Conservation (phyloP, 92 coral and sea anemone genomes). For the Palythoa grandis region DNA sequence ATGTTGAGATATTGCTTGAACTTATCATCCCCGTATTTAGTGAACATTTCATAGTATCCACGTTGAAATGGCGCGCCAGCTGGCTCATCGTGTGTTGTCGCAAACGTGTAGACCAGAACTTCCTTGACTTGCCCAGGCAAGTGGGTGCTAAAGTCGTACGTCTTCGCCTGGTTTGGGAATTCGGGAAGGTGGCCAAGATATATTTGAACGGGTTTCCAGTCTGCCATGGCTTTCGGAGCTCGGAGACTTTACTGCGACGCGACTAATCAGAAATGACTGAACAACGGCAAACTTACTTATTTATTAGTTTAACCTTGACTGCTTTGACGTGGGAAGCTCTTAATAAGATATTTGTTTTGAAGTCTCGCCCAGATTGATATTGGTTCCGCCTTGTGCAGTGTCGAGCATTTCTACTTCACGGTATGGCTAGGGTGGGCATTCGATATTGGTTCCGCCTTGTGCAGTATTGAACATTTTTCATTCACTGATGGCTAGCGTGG, state of each 20-base stretch:
- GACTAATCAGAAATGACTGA: background rate
- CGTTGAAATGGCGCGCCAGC: slow-evolving; percentile 51
- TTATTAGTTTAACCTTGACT: too few species aligned
- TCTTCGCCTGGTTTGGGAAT: slow-evolving; percentile 12
- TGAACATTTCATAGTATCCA: slow-evolving; percentile 62
- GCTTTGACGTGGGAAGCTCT: too few species aligned
- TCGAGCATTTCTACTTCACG: too few species aligned
- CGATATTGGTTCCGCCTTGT: too few species aligned
- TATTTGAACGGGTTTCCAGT: slow-evolving; percentile 21
- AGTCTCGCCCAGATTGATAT: too few species aligned
- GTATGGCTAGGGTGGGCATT: too few species aligned
- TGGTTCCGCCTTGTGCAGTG: too few species aligned
- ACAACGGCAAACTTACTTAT: too few species aligned
- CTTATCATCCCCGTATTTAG: slow-evolving; percentile 23
- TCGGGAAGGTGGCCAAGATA: slow-evolving; percentile 58
- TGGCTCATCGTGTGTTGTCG: slow-evolving; percentile 47
- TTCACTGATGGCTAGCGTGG: too few species aligned
- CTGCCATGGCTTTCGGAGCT: slow-evolving; percentile 36
- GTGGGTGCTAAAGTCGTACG: slow-evolving; percentile 18
- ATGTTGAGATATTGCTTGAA: slow-evolving; percentile 70
- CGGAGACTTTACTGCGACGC: background rate
- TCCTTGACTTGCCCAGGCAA: slow-evolving; percentile 58
- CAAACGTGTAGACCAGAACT: slow-evolving; percentile 57
- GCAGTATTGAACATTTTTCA: too few species aligned
- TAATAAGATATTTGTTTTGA: too few species aligned